These are phyloP conservation scores for Magallana nippona DNA, from an alignment of 2,888 invertebrate genomes.

Conservation along the genomic window DNA sequence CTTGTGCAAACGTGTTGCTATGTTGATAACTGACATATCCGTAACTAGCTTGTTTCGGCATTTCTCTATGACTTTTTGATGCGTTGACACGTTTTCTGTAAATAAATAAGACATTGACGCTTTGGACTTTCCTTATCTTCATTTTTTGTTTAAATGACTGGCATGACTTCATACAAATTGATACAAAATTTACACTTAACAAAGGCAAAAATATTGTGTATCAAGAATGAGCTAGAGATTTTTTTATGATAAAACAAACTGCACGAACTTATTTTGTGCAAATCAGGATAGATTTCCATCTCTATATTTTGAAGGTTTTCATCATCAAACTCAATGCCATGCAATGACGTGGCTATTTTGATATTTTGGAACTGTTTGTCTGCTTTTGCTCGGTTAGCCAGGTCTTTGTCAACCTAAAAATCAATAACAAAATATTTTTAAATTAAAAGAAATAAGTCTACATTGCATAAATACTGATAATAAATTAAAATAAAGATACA, in stretches of 20 bases:
- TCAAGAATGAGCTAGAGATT: no score
- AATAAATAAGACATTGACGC: background rate
- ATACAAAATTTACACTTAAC: no score
- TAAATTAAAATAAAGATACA: background rate
- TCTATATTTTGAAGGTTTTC: background rate
- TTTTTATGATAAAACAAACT: background rate
- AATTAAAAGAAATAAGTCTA: background rate
- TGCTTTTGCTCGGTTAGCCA: slow-evolving; percentile 2
- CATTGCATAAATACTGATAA: background rate
- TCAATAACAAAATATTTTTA: background rate
- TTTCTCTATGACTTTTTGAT: slow-evolving; percentile 8
- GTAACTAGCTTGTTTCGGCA: slow-evolving; percentile 27
- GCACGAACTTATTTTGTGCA: background rate
- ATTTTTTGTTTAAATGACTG: background rate
- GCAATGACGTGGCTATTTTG: slow-evolving; percentile 25
- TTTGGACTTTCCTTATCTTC: no score
- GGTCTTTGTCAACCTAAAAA: slow-evolving; percentile 9
- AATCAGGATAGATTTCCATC: slow-evolving; percentile 27
- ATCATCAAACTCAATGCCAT: slow-evolving; percentile 24
- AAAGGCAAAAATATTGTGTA: no score
- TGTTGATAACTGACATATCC: slow-evolving; percentile 7
- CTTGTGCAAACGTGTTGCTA: slow-evolving; percentile 4
- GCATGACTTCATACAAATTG: background rate
- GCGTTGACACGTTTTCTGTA: background rate
- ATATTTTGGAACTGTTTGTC: slow-evolving; percentile 13